Evolutionary conservation across 2,113 vertebrate species (phyloP), one percentile per base, ranked within the genome.

Genomic region (Rhipidura dahli): DNA sequence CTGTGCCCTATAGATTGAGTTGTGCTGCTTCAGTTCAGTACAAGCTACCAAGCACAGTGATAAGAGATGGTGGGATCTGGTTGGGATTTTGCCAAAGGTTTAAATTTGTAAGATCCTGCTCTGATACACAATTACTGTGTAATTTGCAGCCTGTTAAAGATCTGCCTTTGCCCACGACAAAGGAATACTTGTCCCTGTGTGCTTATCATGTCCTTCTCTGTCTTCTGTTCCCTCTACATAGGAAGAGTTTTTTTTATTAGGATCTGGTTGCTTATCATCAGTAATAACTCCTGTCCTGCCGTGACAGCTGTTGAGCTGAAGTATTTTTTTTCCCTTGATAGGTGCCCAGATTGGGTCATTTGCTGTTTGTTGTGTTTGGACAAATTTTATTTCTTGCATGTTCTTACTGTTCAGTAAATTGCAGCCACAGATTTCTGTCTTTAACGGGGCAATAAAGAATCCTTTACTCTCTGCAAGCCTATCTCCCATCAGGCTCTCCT

Each of bases 321-420:
- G 42, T 49, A 68, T 92, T 82, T 86, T 68, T 93, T 93, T 95
- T 66, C 51, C 59, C 50, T 94, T 91, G 63, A 87, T 88, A 91
- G 71, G 69, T 94, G 60, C 71, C 49, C 66, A 63, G 56, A 83
- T 92, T 75, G 70, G 68, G 71, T 95, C 7, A 2, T 97, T 97
- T 91, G 64, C 94, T 93, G 18, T 95, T 94, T 31, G 72, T 87
- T 90, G 59, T 76, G n/a, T 96, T 94, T 91, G 80, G 51, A 61
- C 72, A 94, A 84, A 78, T 93, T 94, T 93, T 87, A 83, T 94
- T 97, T 80, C 79, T 95, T 96, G 84, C 95, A 94, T 94, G 76
- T 68, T 68, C 80, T 87, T 94, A 90, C 71, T 68, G 79, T 72
- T 91, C 94, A 68, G 75, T 94, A 94, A 96, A 96, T 95, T 96